Evolutionary conservation across 2,113 vertebrate species (phyloP).

Genomic region (Lipotes vexillifer): DNA sequence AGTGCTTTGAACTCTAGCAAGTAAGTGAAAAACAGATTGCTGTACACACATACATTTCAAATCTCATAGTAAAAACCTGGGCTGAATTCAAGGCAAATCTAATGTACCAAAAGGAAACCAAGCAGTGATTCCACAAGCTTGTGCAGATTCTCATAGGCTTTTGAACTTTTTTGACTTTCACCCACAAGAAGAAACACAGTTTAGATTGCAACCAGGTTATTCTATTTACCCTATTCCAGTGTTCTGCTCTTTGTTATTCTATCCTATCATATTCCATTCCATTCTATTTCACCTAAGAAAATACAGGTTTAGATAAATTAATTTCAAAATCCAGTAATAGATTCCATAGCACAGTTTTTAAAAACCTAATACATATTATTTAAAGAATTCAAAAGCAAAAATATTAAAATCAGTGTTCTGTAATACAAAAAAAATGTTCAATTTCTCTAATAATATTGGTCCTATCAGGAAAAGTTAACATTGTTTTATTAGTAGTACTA

Average conservation of each 20-base stretch:
- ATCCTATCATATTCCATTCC: neutral
- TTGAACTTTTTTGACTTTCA: neutral
- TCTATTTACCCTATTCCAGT: neutral
- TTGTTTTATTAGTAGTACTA: neutral
- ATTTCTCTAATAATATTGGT: neutral
- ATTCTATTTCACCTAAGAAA: neutral
- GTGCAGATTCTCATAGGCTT: neutral
- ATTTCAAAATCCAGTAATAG: neutral
- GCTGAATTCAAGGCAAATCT: neutral
- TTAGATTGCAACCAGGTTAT: neutral
- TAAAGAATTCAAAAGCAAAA: neutral
- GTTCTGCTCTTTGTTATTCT: neutral
- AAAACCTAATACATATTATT: neutral
- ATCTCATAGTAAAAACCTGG: neutral
- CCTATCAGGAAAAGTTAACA: neutral
- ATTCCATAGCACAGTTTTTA: neutral
- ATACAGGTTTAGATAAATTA: neutral
- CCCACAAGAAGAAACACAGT: neutral
- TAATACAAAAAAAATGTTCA: neutral
- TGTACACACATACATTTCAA: neutral
- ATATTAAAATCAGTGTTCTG: neutral
- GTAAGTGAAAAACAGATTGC: neutral
- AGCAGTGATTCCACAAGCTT: neutral
- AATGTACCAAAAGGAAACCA: neutral
- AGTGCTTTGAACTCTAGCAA: neutral